phyloP scores from a whole-genome alignment of 1,140 invertebrate species.

The Zaprionus lachaisei region DNA sequence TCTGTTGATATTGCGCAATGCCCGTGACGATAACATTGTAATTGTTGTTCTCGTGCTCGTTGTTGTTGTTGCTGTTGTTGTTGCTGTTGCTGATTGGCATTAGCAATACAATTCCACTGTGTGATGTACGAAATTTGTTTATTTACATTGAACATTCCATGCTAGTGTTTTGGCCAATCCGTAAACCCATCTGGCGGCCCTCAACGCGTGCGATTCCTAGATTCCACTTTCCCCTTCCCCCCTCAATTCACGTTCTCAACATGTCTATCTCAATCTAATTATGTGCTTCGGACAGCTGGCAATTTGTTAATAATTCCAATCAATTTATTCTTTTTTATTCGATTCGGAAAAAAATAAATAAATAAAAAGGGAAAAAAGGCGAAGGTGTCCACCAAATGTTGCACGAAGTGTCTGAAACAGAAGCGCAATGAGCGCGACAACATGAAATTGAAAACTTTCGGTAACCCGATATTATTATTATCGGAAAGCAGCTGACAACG shows the following conservation, averaged over 20 bases:
- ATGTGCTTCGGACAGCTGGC: conserved; percentile 26
- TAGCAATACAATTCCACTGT: conserved; percentile 24
- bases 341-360: background rate
- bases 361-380: background rate
- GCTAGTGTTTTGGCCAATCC: conserved; percentile 46
- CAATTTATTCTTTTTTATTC: background rate
- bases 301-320: conserved; percentile 7
- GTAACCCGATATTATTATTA: conserved; percentile 68
- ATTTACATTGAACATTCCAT: conserved; percentile 61
- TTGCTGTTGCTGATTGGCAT: conserved; percentile 16
- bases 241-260: background rate
- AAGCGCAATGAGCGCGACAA: conserved; percentile 30
- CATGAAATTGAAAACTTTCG: conserved; percentile 40
- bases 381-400: conserved; percentile 34
- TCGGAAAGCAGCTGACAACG: conserved; percentile 37
- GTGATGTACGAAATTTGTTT: conserved; percentile 52
- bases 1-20: conserved; percentile 50
- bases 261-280: conserved; percentile 6
- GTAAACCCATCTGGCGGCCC: conserved; percentile 15
- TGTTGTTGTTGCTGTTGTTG: background rate
- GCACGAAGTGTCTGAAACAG: conserved; percentile 42
- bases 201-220: background rate
- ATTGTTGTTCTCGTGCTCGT: conserved; percentile 26
- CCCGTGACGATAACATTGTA: conserved; percentile 33
- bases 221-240: background rate